Conservation (phyloP, 1,140 invertebrate species). For the Cherax destructor region DNA sequence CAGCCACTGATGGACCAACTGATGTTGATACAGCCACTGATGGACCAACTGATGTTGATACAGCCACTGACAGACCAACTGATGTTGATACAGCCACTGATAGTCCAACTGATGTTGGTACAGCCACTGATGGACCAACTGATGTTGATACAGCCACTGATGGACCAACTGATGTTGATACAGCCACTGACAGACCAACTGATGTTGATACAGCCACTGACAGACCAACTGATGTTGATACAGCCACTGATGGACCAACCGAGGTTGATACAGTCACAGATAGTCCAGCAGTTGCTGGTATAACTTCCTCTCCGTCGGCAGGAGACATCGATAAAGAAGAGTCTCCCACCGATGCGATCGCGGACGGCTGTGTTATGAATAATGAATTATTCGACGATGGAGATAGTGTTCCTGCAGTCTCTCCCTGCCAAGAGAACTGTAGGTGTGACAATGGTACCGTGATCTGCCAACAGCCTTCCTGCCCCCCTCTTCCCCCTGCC, state of each 20-base stretch:
- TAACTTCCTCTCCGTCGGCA: not conserved
- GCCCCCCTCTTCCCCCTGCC: slow-evolving; percentile 35
- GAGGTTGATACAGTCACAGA: not conserved
- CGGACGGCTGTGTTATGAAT: slow-evolving; percentile 6
- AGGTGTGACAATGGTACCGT: slow-evolving; percentile 21
- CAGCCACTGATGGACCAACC: slow-evolving; percentile 9
- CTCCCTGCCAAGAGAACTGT: slow-evolving; percentile 38
- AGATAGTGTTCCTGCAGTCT: not conserved
- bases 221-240: not conserved
- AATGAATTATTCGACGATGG: not conserved
- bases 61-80: not conserved
- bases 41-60: not conserved
- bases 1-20: not conserved
- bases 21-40: slow-evolving; percentile 11
- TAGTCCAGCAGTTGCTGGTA: not conserved
- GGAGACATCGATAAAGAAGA: not conserved
- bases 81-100: not conserved
- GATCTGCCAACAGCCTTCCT: slow-evolving; percentile 15
- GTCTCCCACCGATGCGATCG: not conserved
- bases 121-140: not conserved
- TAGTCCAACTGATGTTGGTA: not conserved
- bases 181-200: slow-evolving; percentile 2
- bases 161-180: slow-evolving; percentile 1
- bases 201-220: not conserved
- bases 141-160: not conserved